Evolutionary conservation across 2,797 vertebrate genomes (phyloP), one percentile per base, ranked within the genome.

Genomic region (Eleutherodactylus coqui): DNA sequence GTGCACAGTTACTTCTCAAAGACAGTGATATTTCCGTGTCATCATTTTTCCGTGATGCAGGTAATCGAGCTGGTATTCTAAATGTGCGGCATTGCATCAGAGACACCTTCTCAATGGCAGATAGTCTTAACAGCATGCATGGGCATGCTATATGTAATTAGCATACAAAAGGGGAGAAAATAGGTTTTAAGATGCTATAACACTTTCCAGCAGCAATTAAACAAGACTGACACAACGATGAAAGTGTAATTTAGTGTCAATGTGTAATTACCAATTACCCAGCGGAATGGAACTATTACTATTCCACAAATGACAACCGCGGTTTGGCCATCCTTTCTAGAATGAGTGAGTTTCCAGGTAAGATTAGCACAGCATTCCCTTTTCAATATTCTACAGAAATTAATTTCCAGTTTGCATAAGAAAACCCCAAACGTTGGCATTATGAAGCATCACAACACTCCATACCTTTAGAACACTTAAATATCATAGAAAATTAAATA

Each of bases 391-490:
- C 60, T 62, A 55, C 36, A 19, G 84, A 72, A 53, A 19, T 70
- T 6, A 72, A 41, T 53, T 82, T 94, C 92, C 92, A 92, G 91
- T 92, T 91, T 92, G 47, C 87, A 88, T 85, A 90, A 92, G 86
- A 19, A 69, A 32, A 81, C n/a, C n/a, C n/a, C n/a, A 81, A 88
- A 90, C 88, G 85, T 89, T 90, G 84, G 86, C 67, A 70, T 82
- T 70, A 87, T 2, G 85, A 86, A 88, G 91, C 88, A 88, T 89
- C 89, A n/a, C 0, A 83, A 90, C 88, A 87, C 85, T 83, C 64
- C 67, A 47, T 72, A 83, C 49, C 53, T 72, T 69, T 80, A 85
- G 88, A 90, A 91, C 43, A 88, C 49, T 92, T 89, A 91, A 91
- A 92, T 87, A 53, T 11, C 72, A 88, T 89, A 38, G 29, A 67